A percentile compares a stretch with the other conserved stretches of the same genome.
Conservation (phyloP, 2,113 vertebrate species). For the Neodontobutis hainanensis region DNA sequence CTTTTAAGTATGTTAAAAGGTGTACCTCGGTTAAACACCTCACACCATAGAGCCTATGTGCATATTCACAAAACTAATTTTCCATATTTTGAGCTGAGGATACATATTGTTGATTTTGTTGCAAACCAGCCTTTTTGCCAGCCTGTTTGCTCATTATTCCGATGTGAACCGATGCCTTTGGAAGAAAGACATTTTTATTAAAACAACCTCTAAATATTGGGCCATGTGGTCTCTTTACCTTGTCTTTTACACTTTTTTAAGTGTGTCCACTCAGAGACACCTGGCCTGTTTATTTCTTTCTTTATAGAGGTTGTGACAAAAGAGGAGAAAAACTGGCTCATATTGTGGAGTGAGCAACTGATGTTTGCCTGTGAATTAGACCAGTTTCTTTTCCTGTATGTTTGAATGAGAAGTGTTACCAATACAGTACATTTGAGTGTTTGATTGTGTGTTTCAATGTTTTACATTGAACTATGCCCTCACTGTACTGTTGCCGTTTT, state of each 20-base stretch:
- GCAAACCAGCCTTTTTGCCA: conserved; percentile 47
- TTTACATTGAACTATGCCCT: conserved; percentile 72
- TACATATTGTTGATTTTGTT: conserved; percentile 45
- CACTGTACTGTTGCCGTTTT: conserved; percentile 69
- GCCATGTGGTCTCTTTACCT: conserved; percentile 69
- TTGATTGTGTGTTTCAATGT: conserved; percentile 62
- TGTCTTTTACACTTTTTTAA: conserved; percentile 67
- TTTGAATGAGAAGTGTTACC: conserved; percentile 67
- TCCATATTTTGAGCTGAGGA: conserved; percentile 53
- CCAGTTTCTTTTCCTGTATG: conserved; percentile 69
- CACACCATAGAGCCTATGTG: conserved; percentile 48
- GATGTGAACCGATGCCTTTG: conserved; percentile 69
- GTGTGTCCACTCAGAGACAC: conserved; percentile 74
- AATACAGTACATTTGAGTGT: conserved; percentile 63
- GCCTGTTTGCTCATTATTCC: conserved; percentile 40
- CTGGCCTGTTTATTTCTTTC: conserved; percentile 81
- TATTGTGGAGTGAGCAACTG: conserved; percentile 66
- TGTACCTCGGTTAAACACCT: conserved; percentile 50
- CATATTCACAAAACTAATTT: conserved; percentile 43
- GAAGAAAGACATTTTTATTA: conserved; percentile 43
- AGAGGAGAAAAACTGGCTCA: conserved; percentile 48
- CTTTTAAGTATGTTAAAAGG: conserved; percentile 47
- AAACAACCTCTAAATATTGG: conserved; percentile 75
- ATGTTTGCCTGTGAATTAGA: conserved; percentile 82
- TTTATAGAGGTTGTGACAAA: conserved; percentile 77